These are phyloP conservation scores for Synodontis membranacea DNA, from an alignment of 2,113 vertebrate species.

Conservation along the genomic window DNA sequence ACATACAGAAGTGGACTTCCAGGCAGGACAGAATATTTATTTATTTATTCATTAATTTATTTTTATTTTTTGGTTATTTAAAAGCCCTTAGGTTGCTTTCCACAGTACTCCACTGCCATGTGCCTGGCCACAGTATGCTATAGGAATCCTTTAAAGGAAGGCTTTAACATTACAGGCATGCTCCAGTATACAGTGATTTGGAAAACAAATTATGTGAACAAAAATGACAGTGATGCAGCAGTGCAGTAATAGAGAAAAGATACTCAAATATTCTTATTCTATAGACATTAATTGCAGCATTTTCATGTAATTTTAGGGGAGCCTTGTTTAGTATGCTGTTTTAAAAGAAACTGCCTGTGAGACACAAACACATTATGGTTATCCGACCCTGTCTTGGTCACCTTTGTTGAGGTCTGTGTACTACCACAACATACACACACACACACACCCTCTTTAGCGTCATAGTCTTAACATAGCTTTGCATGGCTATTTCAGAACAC, in stretches of 20 bases:
- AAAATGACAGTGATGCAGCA: neutral
- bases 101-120: neutral
- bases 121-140: neutral
- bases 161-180: neutral
- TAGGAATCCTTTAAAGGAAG: neutral
- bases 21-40: too few species aligned
- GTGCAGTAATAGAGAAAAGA: neutral
- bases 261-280: neutral
- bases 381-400: neutral
- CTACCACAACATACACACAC: neutral
- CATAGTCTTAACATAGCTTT: neutral
- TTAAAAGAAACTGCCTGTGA: neutral
- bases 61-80: neutral
- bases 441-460: neutral
- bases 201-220: neutral
- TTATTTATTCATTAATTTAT: too few species aligned
- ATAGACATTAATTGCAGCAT: neutral
- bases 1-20: neutral
- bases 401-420: constrained; percentile 5
- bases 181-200: neutral
- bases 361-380: neutral
- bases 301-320: neutral
- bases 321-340: neutral
- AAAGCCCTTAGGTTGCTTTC: neutral
- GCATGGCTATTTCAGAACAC: neutral